Evolutionary conservation across 2,113 vertebrate species (phyloP).

Genomic region (Oxyura jamaicensis): DNA sequence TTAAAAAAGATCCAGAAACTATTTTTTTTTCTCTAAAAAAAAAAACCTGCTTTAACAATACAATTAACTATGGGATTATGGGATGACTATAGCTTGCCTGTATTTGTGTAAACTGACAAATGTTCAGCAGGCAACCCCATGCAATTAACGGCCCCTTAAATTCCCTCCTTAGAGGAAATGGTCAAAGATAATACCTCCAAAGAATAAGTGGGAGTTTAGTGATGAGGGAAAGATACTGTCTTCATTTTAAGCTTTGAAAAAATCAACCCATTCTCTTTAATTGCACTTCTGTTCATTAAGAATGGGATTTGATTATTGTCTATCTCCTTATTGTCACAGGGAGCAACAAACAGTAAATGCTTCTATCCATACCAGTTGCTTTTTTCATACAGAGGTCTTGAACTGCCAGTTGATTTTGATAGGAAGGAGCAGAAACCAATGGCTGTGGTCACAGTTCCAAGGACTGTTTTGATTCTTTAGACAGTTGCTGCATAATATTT

Average conservation of each 20-base stretch:
- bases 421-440: background rate
- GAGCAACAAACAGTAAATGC: background rate
- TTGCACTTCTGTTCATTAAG: background rate
- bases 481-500: background rate
- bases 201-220: background rate
- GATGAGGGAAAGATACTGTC: background rate
- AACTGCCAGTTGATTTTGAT: background rate
- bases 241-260: background rate
- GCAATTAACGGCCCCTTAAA: background rate
- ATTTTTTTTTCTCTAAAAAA: background rate
- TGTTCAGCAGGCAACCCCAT: background rate
- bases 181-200: background rate
- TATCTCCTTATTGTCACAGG: background rate
- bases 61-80: background rate
- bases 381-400: background rate
- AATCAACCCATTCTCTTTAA: background rate
- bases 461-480: background rate
- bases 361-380: background rate
- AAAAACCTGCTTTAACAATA: background rate
- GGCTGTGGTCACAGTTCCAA: background rate
- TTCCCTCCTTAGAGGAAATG: background rate
- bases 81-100: background rate
- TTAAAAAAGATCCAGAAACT: background rate
- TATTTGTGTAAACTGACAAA: background rate
- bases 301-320: no score